Base-by-base conservation (phyloP, 2,888 invertebrate genomes). In the Caenorhabditis sp. region DNA sequence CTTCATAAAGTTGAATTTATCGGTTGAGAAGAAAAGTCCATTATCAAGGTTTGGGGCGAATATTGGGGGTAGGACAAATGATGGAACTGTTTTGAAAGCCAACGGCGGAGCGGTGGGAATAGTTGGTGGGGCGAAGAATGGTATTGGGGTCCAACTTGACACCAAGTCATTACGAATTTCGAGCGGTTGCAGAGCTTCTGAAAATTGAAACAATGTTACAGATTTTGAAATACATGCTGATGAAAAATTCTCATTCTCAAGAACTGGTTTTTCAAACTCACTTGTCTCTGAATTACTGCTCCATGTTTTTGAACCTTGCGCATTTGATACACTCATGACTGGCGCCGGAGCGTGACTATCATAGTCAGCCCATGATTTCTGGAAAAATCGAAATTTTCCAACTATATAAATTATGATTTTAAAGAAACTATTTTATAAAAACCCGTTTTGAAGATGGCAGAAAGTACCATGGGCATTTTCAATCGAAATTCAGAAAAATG, bases 31-130 rank as follows among this genome's bases (percentile, higher is more conserved):
- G 61, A 77, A 79, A 0, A 75, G 43, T 12, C 75, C 76, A 50
- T 79, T 77, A 2, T 75, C 72, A 37, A 80, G 50, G 12, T 58
- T 58, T 31, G 74, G 78, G 1, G 64, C 61, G 51, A 72, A 69
- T 49, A 79, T 70, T n/a, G 74, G 66, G 5, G 73, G 73, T 0
- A 80, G 49, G n/a, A 78, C 69, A 21, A 81, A 23, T 0, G 78
- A 77, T 1, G 77, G 77, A 10, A 78, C 76, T 1, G 78, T 69
- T 31, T 76, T 76, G 69, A 80, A 78, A 24, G 80, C 78, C 23
- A 80, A 66, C 36, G 80, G 78, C 17, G 80, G 80, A 0, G 78
- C 74, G 12, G 76, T 57, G 17, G 81, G 81, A n/a, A 77, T 67
- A 21, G 81, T 68, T 27, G 78, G 81, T 26, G 72, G 76, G 8